These are phyloP conservation scores for Xylota segnis DNA, from an alignment of 2,888 invertebrate genomes.

Conservation along the genomic window DNA sequence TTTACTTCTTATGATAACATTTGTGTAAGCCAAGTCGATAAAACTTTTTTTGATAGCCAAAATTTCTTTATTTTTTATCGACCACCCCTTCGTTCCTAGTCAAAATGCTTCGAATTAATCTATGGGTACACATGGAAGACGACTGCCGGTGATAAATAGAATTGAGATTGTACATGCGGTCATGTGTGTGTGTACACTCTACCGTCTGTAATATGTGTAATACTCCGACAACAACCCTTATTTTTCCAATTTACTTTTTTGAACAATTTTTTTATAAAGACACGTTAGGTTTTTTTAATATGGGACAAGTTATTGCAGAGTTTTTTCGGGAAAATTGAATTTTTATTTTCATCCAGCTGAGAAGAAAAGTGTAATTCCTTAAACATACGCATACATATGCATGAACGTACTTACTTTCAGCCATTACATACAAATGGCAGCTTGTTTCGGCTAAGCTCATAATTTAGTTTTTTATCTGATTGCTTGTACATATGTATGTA, in stretches of 20 bases:
- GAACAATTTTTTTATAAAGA: constrained; percentile 31
- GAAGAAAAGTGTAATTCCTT: constrained; percentile 54
- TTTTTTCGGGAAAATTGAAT: constrained; percentile 60
- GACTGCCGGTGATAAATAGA: constrained; percentile 34
- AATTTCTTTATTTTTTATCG: constrained; percentile 13
- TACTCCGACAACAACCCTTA: constrained; percentile 36
- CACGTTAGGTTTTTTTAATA: constrained; percentile 24
- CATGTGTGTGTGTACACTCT: not conserved
- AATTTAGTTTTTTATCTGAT: constrained; percentile 10
- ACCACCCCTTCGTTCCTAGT: constrained; percentile 2
- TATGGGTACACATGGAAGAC: constrained; percentile 30
- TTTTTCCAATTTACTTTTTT: constrained; percentile 51
- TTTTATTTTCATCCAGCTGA: constrained; percentile 45
- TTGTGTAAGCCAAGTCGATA: constrained; percentile 11
- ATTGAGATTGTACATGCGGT: constrained; percentile 5
- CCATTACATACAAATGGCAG: constrained; percentile 37
- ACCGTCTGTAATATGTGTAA: constrained; percentile 37
- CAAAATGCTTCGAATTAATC: constrained; percentile 51
- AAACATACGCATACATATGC: constrained; percentile 27
- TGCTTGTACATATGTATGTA: not conserved
- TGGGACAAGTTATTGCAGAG: constrained; percentile 52
- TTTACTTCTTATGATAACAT: constrained; percentile 24
- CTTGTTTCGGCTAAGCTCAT: not conserved
- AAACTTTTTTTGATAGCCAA: constrained; percentile 25
- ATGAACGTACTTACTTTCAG: constrained; percentile 5